Evolutionary conservation across 2,113 vertebrate species (phyloP).

Genomic region (Protobothrops mucrosquamatus): DNA sequence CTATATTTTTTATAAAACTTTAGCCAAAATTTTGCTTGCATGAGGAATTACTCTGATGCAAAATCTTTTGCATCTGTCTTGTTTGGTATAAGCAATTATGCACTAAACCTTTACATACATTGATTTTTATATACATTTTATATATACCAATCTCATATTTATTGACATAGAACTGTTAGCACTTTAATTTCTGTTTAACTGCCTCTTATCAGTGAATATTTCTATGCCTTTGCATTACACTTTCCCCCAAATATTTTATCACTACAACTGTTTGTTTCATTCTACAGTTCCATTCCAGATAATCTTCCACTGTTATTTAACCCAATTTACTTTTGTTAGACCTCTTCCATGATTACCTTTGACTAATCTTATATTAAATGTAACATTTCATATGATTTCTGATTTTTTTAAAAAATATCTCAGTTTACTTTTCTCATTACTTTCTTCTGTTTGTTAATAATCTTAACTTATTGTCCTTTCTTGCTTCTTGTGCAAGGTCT

Average conservation of each 20-base stretch:
- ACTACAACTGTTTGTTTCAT: not conserved
- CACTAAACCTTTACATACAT: not conserved
- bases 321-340: not conserved
- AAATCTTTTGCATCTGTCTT: not conserved
- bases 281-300: not conserved
- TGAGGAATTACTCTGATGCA: not conserved
- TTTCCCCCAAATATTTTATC: not conserved
- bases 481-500: not conserved
- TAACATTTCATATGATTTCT: not conserved
- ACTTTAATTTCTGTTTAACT: not conserved
- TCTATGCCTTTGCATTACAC: not conserved
- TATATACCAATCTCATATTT: not conserved
- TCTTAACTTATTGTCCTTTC: not conserved
- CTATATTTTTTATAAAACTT: not conserved
- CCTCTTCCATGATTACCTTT: not conserved
- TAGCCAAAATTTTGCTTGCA: not conserved
- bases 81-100: not conserved
- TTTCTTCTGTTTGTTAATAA: not conserved
- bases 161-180: not conserved
- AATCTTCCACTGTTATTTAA: not conserved
- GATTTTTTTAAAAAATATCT: not conserved
- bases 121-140: not conserved
- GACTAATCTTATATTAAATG: not conserved
- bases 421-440: not conserved
- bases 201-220: not conserved